Evolutionary conservation across 2,888 invertebrate genomes (phyloP).

Genomic region (Leptopilina myrica): DNA sequence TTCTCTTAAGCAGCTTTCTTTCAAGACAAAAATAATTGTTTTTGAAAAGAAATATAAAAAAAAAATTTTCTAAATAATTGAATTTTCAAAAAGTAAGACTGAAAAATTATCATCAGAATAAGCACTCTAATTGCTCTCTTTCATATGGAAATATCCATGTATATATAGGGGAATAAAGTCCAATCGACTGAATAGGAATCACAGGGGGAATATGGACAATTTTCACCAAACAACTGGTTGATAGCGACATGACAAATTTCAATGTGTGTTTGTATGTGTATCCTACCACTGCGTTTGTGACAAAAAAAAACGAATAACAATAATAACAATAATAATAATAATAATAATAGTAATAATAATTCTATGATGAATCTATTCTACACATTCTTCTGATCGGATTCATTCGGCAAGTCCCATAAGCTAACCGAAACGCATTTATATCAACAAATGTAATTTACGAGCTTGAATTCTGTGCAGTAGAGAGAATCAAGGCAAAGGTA

Average conservation of each 20-base stretch:
- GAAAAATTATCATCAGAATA: no score
- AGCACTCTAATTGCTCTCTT: slow-evolving; percentile 2
- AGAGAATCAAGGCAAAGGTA: slow-evolving; percentile 24
- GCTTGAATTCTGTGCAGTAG: not conserved
- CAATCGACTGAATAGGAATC: slow-evolving; percentile 13
- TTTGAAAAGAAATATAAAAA: no score
- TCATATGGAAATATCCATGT: slow-evolving; percentile 8
- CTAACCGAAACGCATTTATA: slow-evolving; percentile 25
- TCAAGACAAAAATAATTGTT: no score
- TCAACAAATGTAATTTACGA: slow-evolving; percentile 25
- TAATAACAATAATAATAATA: no score
- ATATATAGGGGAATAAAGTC: not conserved
- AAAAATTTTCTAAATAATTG: no score
- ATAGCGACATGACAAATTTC: not conserved
- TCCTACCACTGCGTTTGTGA: not conserved
- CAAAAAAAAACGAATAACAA: not conserved
- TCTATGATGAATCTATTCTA: slow-evolving; percentile 20
- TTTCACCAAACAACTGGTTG: slow-evolving; percentile 5
- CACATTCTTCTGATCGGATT: not conserved
- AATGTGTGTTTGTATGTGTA: no score
- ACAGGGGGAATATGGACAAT: not conserved
- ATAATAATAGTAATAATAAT: not conserved
- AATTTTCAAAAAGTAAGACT: no score
- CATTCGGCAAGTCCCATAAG: slow-evolving; percentile 20
- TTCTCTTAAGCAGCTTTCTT: no score